Conservation (phyloP, 2,113 vertebrate genomes). For the Alligator sinensis region DNA sequence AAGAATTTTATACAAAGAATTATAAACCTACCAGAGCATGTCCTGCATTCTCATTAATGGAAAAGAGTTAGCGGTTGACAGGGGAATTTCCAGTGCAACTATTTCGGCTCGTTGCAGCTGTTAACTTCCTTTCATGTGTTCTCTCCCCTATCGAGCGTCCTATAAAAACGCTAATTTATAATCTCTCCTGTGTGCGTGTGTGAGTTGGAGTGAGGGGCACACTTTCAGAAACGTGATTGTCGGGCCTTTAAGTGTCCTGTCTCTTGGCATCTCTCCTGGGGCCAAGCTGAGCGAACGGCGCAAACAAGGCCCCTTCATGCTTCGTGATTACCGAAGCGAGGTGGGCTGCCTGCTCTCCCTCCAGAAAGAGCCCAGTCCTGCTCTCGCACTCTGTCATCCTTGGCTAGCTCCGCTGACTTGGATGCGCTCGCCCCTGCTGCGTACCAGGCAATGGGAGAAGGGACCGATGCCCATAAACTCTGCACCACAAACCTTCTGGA, state of each 20-base stretch:
- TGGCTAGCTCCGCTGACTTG: background rate
- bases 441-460: background rate
- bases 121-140: conserved; percentile 53
- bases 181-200: rapidly evolving
- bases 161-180: background rate
- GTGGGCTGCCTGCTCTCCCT: background rate
- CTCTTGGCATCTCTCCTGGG: background rate
- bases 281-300: background rate
- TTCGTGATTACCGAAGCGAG: background rate
- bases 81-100: conserved; percentile 56
- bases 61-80: conserved; percentile 37
- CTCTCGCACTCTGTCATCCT: background rate
- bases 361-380: background rate
- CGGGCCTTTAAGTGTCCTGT: background rate
- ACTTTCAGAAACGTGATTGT: background rate
- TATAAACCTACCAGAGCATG: conserved; percentile 27
- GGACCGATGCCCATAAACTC: background rate
- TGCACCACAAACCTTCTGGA: background rate
- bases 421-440: background rate
- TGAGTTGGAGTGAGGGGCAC: background rate
- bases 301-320: background rate
- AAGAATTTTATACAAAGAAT: conserved; percentile 55
- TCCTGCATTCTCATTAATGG: conserved; percentile 65
- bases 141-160: background rate
- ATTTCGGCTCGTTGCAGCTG: conserved; percentile 58